These are phyloP conservation scores for Heliocidaris erythrogramma DNA, from an alignment of 35 echinoderm and acorn worm species.

Conservation along the genomic window DNA sequence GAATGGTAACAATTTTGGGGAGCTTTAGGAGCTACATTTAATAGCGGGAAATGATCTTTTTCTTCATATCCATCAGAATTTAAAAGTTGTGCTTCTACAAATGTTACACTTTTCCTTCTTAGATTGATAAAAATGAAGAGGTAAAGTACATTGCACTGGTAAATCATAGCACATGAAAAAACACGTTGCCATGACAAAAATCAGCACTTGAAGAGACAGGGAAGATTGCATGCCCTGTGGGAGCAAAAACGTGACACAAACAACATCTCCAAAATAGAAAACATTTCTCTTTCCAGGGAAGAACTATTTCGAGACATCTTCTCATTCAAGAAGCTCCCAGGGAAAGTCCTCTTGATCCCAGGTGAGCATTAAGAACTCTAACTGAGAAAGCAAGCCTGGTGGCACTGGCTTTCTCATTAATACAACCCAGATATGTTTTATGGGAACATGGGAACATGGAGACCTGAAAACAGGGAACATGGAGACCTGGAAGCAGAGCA, in stretches of 20 bases:
- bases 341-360: not conserved
- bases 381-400: not conserved
- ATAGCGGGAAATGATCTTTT: too few relatives aligned
- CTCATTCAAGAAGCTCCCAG: not conserved
- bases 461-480: not conserved
- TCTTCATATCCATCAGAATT: not conserved
- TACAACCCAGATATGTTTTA: not conserved
- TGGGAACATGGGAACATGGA: not conserved
- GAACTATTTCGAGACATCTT: not conserved
- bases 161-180: not conserved
- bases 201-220: not conserved
- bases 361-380: not conserved
- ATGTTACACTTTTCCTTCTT: not conserved
- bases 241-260: not conserved
- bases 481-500: not conserved
- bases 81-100: not conserved
- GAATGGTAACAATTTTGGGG: too few relatives aligned
- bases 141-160: not conserved
- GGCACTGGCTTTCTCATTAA: not conserved
- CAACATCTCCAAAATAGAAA: conserved; percentile 11
- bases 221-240: not conserved
- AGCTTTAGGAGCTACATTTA: too few relatives aligned
- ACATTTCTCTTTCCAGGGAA: not conserved
- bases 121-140: not conserved
- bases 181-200: not conserved